Evolutionary conservation across 1,140 invertebrate genomes (phyloP).

Genomic region (Hylaeus volcanicus): DNA sequence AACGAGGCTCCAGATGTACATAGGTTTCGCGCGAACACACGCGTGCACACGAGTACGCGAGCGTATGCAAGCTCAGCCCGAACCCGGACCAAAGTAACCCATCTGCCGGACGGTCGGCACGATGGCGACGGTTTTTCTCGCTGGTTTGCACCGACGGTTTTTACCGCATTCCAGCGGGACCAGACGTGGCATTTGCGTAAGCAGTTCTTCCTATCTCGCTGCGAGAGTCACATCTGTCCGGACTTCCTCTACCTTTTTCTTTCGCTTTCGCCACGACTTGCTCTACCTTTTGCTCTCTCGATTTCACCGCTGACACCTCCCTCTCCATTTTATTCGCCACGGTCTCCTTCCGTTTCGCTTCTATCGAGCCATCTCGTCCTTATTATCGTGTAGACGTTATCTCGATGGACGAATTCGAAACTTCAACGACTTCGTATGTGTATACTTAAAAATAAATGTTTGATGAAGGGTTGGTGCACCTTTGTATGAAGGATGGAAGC

Average conservation of each 20-base stretch:
- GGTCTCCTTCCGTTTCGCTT: constrained; percentile 8
- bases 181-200: constrained; percentile 70
- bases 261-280: not conserved
- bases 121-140: constrained; percentile 62
- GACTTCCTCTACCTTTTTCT: constrained; percentile 58
- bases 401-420: not conserved
- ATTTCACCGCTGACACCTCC: constrained; percentile 1
- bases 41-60: not conserved
- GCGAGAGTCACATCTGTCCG: constrained; percentile 61
- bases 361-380: too few relatives aligned
- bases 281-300: constrained; percentile 27
- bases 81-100: constrained; percentile 64
- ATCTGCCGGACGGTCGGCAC: constrained; percentile 65
- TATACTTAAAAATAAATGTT: too few relatives aligned
- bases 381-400: not conserved
- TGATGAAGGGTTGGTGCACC: too few relatives aligned
- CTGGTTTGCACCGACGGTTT: constrained; percentile 61
- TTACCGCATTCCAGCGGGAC: constrained; percentile 70
- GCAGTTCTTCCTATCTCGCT: constrained; percentile 59
- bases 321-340: not conserved
- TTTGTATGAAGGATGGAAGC: too few relatives aligned
- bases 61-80: constrained; percentile 42
- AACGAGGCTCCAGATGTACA: constrained; percentile 40
- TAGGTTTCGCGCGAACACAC: constrained; percentile 20
- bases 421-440: too few relatives aligned